Evolutionary conservation across 2,888 invertebrate genomes (phyloP).

Genomic region (Nemoura dubitans): DNA sequence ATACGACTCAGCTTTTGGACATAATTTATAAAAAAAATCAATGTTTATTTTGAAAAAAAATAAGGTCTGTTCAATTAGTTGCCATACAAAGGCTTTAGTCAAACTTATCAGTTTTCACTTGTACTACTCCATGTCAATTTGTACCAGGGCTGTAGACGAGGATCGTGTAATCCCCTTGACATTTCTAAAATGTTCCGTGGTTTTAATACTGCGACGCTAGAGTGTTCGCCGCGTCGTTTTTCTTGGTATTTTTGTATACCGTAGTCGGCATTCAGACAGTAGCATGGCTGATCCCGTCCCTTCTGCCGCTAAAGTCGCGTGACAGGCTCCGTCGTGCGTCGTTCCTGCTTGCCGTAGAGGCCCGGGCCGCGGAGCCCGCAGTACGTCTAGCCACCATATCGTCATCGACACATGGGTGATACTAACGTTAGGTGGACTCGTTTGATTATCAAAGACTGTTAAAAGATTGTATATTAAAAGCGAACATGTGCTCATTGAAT

Average conservation of each 20-base stretch:
- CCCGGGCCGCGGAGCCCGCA: not conserved
- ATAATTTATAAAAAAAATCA: constrained; percentile 47
- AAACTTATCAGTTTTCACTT: constrained; percentile 38
- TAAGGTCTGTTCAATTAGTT: constrained; percentile 50
- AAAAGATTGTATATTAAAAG: constrained; percentile 41
- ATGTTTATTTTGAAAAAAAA: constrained; percentile 41
- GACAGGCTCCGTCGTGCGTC: not conserved
- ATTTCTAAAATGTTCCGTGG: constrained; percentile 46
- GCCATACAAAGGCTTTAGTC: constrained; percentile 48
- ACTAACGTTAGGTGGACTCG: constrained; percentile 21
- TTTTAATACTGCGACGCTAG: constrained; percentile 42
- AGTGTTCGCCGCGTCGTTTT: constrained; percentile 45
- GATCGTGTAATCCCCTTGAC: constrained; percentile 40
- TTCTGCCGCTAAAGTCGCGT: constrained; percentile 46
- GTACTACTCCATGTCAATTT: constrained; percentile 51
- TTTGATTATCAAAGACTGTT: constrained; percentile 41
- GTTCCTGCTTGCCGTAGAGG: constrained; percentile 37
- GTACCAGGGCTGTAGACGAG: constrained; percentile 50
- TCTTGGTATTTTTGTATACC: constrained; percentile 51
- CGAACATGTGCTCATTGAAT: constrained; percentile 37
- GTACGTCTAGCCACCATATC: constrained; percentile 16
- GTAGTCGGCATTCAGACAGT: constrained; percentile 48
- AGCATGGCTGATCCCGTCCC: constrained; percentile 47
- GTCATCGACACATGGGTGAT: constrained; percentile 35
- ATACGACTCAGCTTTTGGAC: constrained; percentile 49